Evolutionary conservation across 2,113 vertebrate genomes (phyloP).

Genomic region (Bubo scandiacus): DNA sequence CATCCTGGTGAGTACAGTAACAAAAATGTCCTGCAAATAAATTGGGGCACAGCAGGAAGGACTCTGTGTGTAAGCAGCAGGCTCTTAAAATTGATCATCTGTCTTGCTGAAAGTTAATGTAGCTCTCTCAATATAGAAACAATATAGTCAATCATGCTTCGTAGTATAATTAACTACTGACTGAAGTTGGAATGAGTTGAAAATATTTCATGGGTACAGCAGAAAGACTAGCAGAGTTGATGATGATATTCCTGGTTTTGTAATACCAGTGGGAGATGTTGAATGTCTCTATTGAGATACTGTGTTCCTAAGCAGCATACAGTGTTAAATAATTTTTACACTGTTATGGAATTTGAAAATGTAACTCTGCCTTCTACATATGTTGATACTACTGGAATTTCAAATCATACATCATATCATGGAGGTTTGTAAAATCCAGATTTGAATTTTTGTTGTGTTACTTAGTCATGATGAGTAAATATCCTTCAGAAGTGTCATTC

Average conservation of each 20-base stretch:
- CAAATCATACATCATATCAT: neutral
- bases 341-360: neutral
- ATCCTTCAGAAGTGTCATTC: neutral
- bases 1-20: slow-evolving; percentile 59
- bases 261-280: neutral
- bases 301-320: neutral
- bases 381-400: neutral
- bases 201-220: slow-evolving; percentile 3
- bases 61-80: slow-evolving; percentile 40
- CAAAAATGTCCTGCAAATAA: slow-evolving; percentile 60
- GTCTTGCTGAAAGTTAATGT: slow-evolving; percentile 61
- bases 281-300: neutral
- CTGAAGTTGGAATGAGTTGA: slow-evolving; percentile 27
- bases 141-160: slow-evolving; percentile 54
- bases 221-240: slow-evolving; percentile 11
- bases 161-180: slow-evolving; percentile 39
- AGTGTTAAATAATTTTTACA: neutral
- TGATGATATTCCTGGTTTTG: neutral
- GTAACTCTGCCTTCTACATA: neutral
- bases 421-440: neutral
- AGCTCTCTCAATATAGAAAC: slow-evolving; percentile 60
- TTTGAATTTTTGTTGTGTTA: neutral
- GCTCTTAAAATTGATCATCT: slow-evolving; percentile 56
- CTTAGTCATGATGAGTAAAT: neutral
- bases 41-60: slow-evolving; percentile 60